These are phyloP conservation scores for Cynopterus brachyotis DNA, from an alignment of 2,113 vertebrate genomes.

Conservation along the genomic window DNA sequence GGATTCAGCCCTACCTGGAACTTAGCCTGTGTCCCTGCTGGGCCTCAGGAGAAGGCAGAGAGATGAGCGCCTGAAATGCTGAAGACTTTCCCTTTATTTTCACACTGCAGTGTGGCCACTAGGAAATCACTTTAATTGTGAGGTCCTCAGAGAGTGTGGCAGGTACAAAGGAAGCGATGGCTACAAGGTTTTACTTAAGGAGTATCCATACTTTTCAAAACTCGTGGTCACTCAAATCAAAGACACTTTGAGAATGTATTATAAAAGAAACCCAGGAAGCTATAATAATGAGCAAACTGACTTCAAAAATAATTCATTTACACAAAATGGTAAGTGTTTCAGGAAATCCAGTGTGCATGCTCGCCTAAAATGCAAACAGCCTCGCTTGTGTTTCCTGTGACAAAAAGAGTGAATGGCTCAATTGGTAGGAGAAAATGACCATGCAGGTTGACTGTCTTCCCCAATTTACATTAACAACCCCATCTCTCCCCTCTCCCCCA, in stretches of 20 bases:
- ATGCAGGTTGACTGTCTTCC: background rate
- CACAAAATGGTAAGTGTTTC: background rate
- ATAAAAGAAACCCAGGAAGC: background rate
- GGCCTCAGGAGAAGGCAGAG: background rate
- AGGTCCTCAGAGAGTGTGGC: background rate
- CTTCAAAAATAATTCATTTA: background rate
- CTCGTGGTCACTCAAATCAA: background rate
- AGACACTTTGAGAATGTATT: background rate
- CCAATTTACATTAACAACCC: too few relatives aligned
- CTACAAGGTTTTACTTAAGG: rapidly evolving
- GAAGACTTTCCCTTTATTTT: background rate
- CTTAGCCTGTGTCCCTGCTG: rapidly evolving
- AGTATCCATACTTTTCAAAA: background rate
- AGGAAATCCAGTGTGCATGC: background rate
- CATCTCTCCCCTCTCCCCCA: background rate
- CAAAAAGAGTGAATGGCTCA: too few relatives aligned
- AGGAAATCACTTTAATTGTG: rapidly evolving
- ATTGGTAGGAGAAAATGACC: rapidly evolving
- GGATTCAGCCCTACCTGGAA: background rate
- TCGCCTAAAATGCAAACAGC: too few relatives aligned
- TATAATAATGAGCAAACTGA: background rate
- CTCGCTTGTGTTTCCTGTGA: background rate
- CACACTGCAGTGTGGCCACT: background rate
- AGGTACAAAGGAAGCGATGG: rapidly evolving
- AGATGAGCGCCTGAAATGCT: rapidly evolving